phyloP scores from a whole-genome alignment of 92 coral and sea anemone species.

The Umimayanthus chanpuru region DNA sequence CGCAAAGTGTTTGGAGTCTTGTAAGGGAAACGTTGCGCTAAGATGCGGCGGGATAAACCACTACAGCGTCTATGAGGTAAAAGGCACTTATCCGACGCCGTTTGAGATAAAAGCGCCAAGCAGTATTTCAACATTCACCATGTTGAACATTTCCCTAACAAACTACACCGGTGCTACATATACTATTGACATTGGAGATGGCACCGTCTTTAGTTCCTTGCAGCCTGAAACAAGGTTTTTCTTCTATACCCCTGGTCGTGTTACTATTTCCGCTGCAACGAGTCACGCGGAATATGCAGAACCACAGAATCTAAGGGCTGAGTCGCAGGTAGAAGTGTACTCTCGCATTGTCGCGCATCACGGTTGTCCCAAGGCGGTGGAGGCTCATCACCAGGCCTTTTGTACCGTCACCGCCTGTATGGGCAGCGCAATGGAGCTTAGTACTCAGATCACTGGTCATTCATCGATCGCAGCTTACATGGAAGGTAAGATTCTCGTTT shows the following conservation, averaged over 20 bases:
- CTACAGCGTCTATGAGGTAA: constrained; percentile 66
- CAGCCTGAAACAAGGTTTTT: constrained; percentile 9
- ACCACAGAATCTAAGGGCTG: constrained; percentile 22
- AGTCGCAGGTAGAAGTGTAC: constrained; percentile 51
- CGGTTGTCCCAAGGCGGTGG: constrained; percentile 72
- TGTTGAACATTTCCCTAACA: constrained; percentile 54
- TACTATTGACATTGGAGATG: constrained; percentile 75
- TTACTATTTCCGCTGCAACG: constrained; percentile 25
- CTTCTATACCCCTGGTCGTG: constrained; percentile 23
- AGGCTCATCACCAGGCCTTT: constrained; percentile 40
- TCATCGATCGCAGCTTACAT: constrained; percentile 45
- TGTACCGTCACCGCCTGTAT: constrained; percentile 58
- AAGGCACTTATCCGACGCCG: constrained; percentile 54
- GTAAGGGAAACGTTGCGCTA: constrained; percentile 74
- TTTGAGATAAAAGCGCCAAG: constrained; percentile 59
- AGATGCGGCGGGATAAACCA: constrained; percentile 75
- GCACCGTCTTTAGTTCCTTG: constrained; percentile 19
- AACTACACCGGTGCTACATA: constrained; percentile 47
- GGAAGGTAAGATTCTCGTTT: constrained; percentile 52
- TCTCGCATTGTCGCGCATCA: constrained; percentile 48
- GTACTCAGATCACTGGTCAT: constrained; percentile 68
- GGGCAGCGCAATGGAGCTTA: constrained; percentile 55
- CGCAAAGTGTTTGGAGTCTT: constrained; percentile 63
- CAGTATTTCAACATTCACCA: constrained; percentile 52
- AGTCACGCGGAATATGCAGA: constrained; percentile 31